Conservation (phyloP, 2,113 vertebrate genomes). For the Pampusana beccarii region DNA sequence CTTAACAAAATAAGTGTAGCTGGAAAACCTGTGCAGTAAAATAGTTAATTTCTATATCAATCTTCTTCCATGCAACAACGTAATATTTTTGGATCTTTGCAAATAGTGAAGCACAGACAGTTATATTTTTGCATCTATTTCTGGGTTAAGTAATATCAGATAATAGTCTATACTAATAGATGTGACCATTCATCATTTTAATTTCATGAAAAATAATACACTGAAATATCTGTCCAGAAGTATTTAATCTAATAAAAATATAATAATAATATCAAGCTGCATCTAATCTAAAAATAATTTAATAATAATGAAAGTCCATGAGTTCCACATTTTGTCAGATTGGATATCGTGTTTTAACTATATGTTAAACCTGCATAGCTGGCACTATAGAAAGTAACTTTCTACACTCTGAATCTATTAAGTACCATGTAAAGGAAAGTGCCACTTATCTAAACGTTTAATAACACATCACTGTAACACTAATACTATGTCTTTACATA, state of each 20-base stretch:
- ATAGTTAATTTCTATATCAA: neutral
- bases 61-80: neutral
- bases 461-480: neutral
- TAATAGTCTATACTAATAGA: neutral
- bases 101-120: neutral
- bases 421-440: neutral
- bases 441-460: neutral
- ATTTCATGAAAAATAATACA: neutral
- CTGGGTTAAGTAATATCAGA: neutral
- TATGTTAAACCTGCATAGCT: neutral
- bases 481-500: neutral
- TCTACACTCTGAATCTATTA: neutral
- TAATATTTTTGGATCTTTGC: neutral
- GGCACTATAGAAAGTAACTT: neutral
- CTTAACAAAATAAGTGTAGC: neutral
- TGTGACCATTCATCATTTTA: neutral
- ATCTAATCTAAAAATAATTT: neutral
- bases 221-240: neutral
- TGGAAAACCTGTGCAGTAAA: neutral
- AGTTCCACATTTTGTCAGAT: neutral
- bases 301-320: neutral
- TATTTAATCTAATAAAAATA: neutral
- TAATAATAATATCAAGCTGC: neutral
- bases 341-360: neutral
- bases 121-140: neutral